These are phyloP conservation scores for Lymantria dispar DNA, from an alignment of 2,888 invertebrate species.

Conservation along the genomic window DNA sequence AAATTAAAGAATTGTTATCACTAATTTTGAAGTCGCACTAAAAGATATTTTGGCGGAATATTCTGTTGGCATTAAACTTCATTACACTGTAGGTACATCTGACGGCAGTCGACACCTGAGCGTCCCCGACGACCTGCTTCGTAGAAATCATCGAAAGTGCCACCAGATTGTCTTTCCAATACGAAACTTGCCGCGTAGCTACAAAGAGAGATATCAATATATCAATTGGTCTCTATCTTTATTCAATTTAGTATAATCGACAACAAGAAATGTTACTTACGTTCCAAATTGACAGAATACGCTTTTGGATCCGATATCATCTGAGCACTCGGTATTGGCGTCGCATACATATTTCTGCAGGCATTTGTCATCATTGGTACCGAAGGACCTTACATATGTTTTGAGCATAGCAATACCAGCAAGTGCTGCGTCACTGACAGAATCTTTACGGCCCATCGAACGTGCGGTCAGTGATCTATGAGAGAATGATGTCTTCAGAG, in stretches of 20 bases:
- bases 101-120: conserved; percentile 92
- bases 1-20: conserved; percentile 32
- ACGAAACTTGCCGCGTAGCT: conserved; percentile 94
- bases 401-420: conserved; percentile 95
- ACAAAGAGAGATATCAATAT: conserved; percentile 24
- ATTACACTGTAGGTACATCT: conserved; percentile 93
- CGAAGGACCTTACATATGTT: conserved; percentile 92
- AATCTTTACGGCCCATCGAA: conserved; percentile 92
- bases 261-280: conserved; percentile 84
- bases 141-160: conserved; percentile 89
- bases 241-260: no score
- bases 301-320: conserved; percentile 90
- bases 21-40: conserved; percentile 37
- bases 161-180: conserved; percentile 88
- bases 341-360: conserved; percentile 95
- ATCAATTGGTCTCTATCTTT: no score
- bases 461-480: conserved; percentile 93
- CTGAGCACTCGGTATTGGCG: conserved; percentile 93
- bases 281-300: conserved; percentile 96
- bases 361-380: conserved; percentile 90
- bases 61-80: conserved; percentile 85
- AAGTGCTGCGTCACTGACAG: conserved; percentile 94
- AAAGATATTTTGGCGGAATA: conserved; percentile 32
- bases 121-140: conserved; percentile 94
- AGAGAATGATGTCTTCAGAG: conserved; percentile 95